These are phyloP conservation scores for Abramis brama DNA, from an alignment of 2,113 vertebrate species.

Conservation along the genomic window DNA sequence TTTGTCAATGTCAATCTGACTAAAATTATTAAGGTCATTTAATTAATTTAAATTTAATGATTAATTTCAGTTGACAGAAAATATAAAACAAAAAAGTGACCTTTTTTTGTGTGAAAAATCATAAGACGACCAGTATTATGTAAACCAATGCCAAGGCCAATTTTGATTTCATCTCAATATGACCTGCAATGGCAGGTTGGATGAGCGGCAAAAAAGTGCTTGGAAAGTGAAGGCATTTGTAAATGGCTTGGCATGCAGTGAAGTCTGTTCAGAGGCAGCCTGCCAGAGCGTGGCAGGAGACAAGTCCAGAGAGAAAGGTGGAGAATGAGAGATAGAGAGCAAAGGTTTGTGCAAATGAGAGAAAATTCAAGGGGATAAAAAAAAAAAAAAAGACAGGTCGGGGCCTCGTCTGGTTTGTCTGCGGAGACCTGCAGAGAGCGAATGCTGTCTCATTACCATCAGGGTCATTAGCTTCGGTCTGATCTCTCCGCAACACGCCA, in stretches of 20 bases:
- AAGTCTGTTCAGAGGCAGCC: constrained; percentile 41
- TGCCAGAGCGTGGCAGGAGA: constrained; percentile 39
- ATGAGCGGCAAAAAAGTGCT: constrained; percentile 1
- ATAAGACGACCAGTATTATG: not conserved
- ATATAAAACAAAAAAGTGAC: not conserved
- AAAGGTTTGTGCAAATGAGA: constrained; percentile 35
- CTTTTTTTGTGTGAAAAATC: not conserved
- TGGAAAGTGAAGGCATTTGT: constrained; percentile 40
- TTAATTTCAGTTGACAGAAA: too few relatives aligned
- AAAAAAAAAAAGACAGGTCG: not conserved
- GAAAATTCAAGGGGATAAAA: not conserved
- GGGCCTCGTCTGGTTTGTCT: not conserved
- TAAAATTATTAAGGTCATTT: too few relatives aligned
- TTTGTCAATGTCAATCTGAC: not conserved
- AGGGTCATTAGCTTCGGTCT: constrained; percentile 26
- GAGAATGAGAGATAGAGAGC: not conserved
- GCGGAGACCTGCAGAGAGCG: not conserved
- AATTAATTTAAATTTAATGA: too few relatives aligned
- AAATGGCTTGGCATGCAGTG: constrained; percentile 34
- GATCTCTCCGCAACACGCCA: not conserved
- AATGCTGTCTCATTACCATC: constrained; percentile 31
- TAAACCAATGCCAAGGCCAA: constrained; percentile 2
- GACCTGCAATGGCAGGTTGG: constrained; percentile 5
- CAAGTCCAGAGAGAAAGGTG: constrained; percentile 5
- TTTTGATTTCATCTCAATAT: not conserved